Evolutionary conservation across 2,797 vertebrate species (phyloP).

Genomic region (Thalassophryne amazonica): DNA sequence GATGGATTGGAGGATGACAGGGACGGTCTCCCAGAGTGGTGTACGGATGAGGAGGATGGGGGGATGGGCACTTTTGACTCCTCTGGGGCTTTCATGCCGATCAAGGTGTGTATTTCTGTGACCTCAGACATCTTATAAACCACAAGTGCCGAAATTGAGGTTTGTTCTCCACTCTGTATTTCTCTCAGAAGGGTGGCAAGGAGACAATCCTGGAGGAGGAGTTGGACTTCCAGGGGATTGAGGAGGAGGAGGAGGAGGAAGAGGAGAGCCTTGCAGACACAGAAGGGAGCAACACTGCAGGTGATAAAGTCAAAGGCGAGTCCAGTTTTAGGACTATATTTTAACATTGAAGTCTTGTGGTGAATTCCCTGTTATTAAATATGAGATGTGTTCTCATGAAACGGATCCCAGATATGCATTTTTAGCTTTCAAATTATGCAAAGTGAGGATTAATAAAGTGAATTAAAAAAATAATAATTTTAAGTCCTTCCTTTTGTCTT

Average conservation of each 20-base stretch:
- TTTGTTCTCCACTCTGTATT: no score
- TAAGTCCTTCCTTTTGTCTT: no score
- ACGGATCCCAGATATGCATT: no score
- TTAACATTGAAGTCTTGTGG: no score
- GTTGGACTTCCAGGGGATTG: slow-evolving; percentile 87
- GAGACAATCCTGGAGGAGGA: slow-evolving; percentile 87
- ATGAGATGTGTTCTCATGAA: no score
- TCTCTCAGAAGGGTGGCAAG: slow-evolving; percentile 83
- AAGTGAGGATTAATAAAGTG: no score
- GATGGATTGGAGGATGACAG: slow-evolving; percentile 87
- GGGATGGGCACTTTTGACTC: slow-evolving; percentile 95
- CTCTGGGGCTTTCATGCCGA: slow-evolving; percentile 88
- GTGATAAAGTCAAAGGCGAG: slow-evolving; percentile 71
- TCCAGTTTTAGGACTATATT: no score
- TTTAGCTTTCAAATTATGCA: no score
- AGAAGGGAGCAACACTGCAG: slow-evolving; percentile 57
- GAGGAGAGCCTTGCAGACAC: slow-evolving; percentile 47
- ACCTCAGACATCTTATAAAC: no score
- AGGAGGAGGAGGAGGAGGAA: slow-evolving; percentile 82
- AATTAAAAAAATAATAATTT: no score
- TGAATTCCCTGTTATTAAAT: no score
- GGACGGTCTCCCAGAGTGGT: slow-evolving; percentile 91
- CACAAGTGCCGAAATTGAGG: no score
- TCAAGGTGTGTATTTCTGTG: slow-evolving; percentile 74
- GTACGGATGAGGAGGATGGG: slow-evolving; percentile 89